Evolutionary conservation across 1,140 invertebrate genomes (phyloP).

Genomic region (Probaryconus sp.): DNA sequence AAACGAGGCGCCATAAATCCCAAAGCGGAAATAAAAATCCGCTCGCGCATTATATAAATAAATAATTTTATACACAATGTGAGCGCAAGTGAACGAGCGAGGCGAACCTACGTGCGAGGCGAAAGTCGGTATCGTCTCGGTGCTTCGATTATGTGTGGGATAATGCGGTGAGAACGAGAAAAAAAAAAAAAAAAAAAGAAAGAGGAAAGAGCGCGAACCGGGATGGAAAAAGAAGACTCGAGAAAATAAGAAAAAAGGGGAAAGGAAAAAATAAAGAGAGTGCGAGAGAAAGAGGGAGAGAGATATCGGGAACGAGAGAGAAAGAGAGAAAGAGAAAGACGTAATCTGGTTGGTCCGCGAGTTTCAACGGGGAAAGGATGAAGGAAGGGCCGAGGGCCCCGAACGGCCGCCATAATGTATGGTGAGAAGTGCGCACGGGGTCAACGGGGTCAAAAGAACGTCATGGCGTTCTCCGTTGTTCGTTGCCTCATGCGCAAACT

Average conservation of each 20-base stretch:
- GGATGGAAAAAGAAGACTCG: constrained; percentile 45
- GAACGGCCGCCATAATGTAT: constrained; percentile 74
- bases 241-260: constrained; percentile 52
- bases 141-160: constrained; percentile 72
- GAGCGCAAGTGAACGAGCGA: constrained; percentile 35
- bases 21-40: constrained; percentile 15
- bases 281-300: constrained; percentile 18
- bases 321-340: constrained; percentile 40
- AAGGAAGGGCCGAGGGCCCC: constrained; percentile 72
- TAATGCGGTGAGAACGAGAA: constrained; percentile 71
- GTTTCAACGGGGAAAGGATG: constrained; percentile 72
- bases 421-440: constrained; percentile 73
- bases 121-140: constrained; percentile 59
- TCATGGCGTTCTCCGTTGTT: constrained; percentile 70
- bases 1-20: constrained; percentile 45
- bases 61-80: constrained; percentile 41
- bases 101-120: constrained; percentile 46
- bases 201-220: constrained; percentile 38
- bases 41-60: constrained; percentile 31
- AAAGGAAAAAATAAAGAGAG: constrained; percentile 32
- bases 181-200: constrained; percentile 42
- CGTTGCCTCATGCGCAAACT: constrained; percentile 39
- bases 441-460: constrained; percentile 77
- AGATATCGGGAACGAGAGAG: no score
- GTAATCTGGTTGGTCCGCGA: constrained; percentile 73